These are phyloP conservation scores for Polymixis flavicincta DNA, from an alignment of 2,888 invertebrate species.

Conservation along the genomic window DNA sequence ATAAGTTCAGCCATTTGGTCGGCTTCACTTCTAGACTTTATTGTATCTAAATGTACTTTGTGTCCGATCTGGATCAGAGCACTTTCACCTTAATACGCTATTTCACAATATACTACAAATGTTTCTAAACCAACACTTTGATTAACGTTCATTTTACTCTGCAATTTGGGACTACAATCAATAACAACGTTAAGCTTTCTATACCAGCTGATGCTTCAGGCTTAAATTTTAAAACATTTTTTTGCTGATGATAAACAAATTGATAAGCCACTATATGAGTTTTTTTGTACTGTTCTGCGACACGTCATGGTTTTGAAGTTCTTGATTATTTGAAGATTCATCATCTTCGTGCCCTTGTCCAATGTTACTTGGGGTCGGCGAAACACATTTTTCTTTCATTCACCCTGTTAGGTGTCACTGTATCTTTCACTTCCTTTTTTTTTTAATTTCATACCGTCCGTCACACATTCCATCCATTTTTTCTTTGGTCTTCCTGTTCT, in stretches of 20 bases:
- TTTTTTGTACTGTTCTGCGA: neutral
- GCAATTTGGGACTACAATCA: neutral
- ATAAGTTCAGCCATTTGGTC: neutral
- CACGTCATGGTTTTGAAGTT: neutral
- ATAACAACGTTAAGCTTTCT: neutral
- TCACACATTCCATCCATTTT: neutral
- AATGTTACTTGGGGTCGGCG: neutral
- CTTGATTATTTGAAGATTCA: neutral
- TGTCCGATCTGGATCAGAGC: neutral
- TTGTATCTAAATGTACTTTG: neutral
- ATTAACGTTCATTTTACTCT: neutral
- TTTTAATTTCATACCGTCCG: neutral
- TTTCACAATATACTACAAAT: neutral
- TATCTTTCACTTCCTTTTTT: neutral
- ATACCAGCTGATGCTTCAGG: neutral
- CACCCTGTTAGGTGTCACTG: no score
- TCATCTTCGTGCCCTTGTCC: neutral
- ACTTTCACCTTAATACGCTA: conserved; percentile 26
- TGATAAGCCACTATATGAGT: neutral
- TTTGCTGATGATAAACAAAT: neutral
- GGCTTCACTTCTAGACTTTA: neutral
- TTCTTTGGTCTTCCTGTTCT: neutral
- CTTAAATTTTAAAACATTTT: neutral
- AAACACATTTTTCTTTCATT: neutral
- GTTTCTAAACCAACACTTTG: neutral